Conservation (phyloP, 2,113 vertebrate genomes). For the Hirundichthys speculiger region DNA sequence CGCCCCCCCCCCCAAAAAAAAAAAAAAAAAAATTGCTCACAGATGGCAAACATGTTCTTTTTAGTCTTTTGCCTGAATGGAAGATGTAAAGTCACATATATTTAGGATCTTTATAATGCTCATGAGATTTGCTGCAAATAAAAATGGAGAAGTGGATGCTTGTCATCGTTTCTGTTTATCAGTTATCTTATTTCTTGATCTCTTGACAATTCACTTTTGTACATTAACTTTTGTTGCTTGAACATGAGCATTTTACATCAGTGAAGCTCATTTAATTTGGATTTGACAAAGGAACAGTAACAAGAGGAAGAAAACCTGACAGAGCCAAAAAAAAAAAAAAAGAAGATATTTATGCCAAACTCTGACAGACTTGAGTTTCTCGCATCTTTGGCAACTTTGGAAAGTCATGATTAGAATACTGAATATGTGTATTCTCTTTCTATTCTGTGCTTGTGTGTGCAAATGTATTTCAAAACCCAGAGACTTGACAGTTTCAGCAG, state of each 20-base stretch:
- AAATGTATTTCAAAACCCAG: constrained; percentile 20
- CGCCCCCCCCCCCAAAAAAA: constrained; percentile 40
- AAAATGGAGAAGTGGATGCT: constrained; percentile 6
- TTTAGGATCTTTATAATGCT: neutral
- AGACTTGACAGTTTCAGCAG: constrained; percentile 47
- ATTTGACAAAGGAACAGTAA: constrained; percentile 33
- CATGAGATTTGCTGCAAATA: neutral
- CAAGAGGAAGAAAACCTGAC: neutral
- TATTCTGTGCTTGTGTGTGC: constrained; percentile 4
- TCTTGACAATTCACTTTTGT: too few species aligned
- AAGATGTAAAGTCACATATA: too few species aligned
- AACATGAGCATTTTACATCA: too few species aligned
- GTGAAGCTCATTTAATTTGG: constrained; percentile 27
- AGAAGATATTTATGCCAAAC: constrained; percentile 25
- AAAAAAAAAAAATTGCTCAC: too few species aligned
- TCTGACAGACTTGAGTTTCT: constrained; percentile 55
- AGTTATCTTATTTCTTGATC: too few species aligned
- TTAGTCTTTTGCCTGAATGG: too few species aligned
- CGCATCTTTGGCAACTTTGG: constrained; percentile 56
- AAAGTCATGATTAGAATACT: constrained; percentile 65
- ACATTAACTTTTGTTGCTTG: too few species aligned
- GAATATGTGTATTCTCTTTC: constrained; percentile 37
- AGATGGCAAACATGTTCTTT: too few species aligned
- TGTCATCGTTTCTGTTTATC: constrained; percentile 36
- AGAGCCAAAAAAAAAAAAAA: neutral